A percentile compares a stretch with the other conserved stretches of the same genome.
These are phyloP conservation scores for Schrankia costaestrigalis DNA, from an alignment of 2,888 invertebrate species.

Conservation along the genomic window DNA sequence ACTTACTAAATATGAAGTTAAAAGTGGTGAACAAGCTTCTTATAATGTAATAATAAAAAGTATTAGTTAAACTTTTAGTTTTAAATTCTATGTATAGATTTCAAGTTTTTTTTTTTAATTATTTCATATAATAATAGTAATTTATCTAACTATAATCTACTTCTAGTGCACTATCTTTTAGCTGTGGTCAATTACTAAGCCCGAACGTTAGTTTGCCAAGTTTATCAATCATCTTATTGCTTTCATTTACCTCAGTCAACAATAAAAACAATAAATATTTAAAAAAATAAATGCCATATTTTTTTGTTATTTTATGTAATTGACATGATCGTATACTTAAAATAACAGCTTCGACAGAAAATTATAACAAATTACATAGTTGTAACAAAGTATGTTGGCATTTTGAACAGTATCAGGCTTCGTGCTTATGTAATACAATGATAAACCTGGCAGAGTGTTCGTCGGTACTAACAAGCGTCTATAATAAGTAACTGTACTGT, in stretches of 20 bases:
- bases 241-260: slow-evolving; percentile 8
- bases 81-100: slow-evolving; percentile 79
- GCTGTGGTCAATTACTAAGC: slow-evolving; percentile 76
- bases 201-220: slow-evolving; percentile 50
- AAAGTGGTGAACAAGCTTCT: slow-evolving; percentile 80
- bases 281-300: not conserved
- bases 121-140: slow-evolving; percentile 69
- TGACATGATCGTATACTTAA: slow-evolving; percentile 17
- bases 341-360: not conserved
- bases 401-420: too few relatives aligned
- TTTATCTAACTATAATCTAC: slow-evolving; percentile 74
- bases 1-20: slow-evolving; percentile 77
- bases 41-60: slow-evolving; percentile 77
- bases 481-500: slow-evolving; percentile 51
- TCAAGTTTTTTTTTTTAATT: slow-evolving; percentile 66
- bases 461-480: slow-evolving; percentile 63
- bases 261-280: slow-evolving; percentile 4
- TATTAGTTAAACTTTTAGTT: slow-evolving; percentile 78
- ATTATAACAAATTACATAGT: slow-evolving; percentile 2
- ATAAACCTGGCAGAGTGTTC: slow-evolving; percentile 52
- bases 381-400: too few relatives aligned
- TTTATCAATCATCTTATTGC: slow-evolving; percentile 27
- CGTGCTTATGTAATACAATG: slow-evolving; percentile 13
- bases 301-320: slow-evolving; percentile 16
- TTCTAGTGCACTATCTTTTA: slow-evolving; percentile 76